A percentile compares a stretch with the other conserved stretches of the same genome.
Evolutionary conservation across 1,140 invertebrate species (phyloP).

Genomic region (Neodiprion virginianus): DNA sequence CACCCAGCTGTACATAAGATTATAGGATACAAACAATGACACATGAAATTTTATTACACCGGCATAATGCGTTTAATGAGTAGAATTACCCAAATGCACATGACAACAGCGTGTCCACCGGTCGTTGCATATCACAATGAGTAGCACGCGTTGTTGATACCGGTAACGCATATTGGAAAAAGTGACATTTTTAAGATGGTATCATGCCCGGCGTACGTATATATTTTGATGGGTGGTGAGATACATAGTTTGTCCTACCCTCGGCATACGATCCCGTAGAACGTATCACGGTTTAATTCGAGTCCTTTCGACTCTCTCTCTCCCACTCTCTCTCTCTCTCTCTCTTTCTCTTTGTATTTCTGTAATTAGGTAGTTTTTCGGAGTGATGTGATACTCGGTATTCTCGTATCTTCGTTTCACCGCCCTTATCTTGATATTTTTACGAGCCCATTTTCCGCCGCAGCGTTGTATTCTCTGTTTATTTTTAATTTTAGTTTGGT

Average conservation of each 20-base stretch:
- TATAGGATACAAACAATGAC: no score
- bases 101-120: background rate
- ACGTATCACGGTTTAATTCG: background rate
- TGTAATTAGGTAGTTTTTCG: background rate
- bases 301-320: constrained; percentile 6
- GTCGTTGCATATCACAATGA: constrained; percentile 8
- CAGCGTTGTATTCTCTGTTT: background rate
- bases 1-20: no score
- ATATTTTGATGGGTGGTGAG: background rate
- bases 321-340: constrained; percentile 35
- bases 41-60: no score
- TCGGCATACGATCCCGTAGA: background rate
- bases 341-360: constrained; percentile 26
- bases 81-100: background rate
- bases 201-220: background rate
- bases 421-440: constrained; percentile 7
- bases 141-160: background rate
- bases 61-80: no score
- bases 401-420: background rate
- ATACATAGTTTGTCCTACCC: background rate
- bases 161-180: constrained; percentile 9
- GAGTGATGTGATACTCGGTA: background rate
- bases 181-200: background rate
- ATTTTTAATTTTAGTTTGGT: background rate
- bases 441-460: background rate